These are phyloP conservation scores for Triops cancriformis DNA, from an alignment of 1,140 invertebrate species.

Conservation along the genomic window DNA sequence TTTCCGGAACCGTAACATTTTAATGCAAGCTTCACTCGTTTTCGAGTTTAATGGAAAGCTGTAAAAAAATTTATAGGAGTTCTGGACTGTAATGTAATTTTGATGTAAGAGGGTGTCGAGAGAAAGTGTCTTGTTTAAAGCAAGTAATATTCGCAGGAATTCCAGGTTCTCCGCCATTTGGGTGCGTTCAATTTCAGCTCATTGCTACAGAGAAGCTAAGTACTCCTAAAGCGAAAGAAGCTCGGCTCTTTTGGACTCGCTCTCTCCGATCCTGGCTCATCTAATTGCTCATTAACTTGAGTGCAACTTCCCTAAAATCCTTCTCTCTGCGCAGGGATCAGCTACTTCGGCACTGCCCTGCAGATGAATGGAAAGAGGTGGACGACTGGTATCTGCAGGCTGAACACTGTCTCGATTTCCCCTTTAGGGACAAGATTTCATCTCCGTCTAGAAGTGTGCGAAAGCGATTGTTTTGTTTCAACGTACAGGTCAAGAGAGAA, in stretches of 20 bases:
- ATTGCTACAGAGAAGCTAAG: not conserved
- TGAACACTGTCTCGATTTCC: no score
- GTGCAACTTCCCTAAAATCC: slow-evolving; percentile 7
- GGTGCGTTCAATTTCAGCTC: not conserved
- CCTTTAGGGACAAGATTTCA: no score
- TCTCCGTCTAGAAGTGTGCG: no score
- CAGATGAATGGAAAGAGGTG: not conserved
- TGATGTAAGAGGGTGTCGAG: no score
- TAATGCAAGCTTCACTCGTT: no score
- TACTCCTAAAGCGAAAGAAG: not conserved
- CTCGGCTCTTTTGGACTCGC: not conserved
- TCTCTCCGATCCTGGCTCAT: not conserved
- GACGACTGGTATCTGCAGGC: not conserved
- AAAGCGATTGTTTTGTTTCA: no score
- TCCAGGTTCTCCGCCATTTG: not conserved
- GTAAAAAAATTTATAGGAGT: no score
- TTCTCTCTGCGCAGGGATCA: not conserved
- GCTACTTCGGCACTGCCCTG: not conserved
- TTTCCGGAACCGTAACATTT: no score
- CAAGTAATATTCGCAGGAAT: not conserved
- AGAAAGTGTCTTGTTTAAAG: no score
- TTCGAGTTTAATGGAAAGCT: no score
- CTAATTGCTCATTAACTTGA: slow-evolving; percentile 5
- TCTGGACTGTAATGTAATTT: no score
- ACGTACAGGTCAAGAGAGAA: no score